Evolutionary conservation across 1,140 invertebrate genomes (phyloP).

Genomic region (Ladona fulva): DNA sequence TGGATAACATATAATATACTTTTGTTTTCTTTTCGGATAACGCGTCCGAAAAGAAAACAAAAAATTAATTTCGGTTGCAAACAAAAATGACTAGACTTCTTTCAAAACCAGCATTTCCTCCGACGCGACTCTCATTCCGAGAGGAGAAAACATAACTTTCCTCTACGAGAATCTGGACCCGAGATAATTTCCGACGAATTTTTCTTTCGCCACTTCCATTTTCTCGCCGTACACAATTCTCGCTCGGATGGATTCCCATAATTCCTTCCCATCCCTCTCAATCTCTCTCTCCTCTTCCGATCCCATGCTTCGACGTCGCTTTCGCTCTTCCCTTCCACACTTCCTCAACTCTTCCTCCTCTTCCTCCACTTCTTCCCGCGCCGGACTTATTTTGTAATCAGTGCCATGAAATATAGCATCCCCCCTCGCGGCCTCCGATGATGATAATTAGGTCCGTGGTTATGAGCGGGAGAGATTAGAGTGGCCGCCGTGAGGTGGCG

Average conservation of each 20-base stretch:
- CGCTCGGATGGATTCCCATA: not conserved
- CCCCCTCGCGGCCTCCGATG: not conserved
- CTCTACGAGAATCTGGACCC: too few species aligned
- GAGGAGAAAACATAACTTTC: too few species aligned
- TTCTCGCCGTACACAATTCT: not conserved
- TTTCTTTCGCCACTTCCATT: too few species aligned
- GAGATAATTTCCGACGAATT: too few species aligned
- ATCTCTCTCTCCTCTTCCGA: not conserved
- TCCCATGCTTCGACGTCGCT: not conserved
- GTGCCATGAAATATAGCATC: constrained; percentile 9
- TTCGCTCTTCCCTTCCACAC: not conserved
- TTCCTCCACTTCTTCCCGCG: not conserved
- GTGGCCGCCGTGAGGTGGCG: too few species aligned
- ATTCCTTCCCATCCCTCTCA: not conserved
- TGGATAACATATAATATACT: too few species aligned
- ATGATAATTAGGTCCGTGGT: not conserved
- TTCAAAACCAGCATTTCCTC: too few species aligned
- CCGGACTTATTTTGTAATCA: constrained; percentile 5
- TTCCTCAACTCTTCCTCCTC: not conserved
- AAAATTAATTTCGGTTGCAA: too few species aligned
- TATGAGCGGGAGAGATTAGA: not conserved
- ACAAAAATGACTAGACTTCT: too few species aligned
- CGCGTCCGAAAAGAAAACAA: too few species aligned
- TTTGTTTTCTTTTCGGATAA: too few species aligned
- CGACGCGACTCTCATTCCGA: too few species aligned